Percentiles rank a stretch among this genome's conserved stretches.
Conservation (phyloP, 2,797 vertebrate species). For the Ptychobarbus kaznakovi region DNA sequence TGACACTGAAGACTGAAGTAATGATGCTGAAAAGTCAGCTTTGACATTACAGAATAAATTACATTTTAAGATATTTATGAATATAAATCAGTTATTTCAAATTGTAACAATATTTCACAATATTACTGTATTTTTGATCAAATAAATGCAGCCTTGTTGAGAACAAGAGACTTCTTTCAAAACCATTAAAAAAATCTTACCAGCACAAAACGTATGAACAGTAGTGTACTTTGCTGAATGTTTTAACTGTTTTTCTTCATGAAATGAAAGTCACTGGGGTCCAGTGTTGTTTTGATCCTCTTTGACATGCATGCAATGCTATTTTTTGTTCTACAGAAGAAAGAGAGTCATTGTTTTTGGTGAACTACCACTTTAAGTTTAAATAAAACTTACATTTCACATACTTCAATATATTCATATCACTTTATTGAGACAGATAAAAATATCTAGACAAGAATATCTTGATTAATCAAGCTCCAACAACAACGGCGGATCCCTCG, state of each 20-base stretch:
- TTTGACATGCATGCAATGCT: background rate
- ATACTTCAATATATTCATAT: background rate
- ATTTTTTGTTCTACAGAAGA: background rate
- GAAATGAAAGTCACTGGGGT: background rate
- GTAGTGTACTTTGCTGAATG: background rate
- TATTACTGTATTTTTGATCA: background rate
- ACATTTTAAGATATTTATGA: background rate
- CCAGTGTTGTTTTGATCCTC: background rate
- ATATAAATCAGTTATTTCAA: background rate
- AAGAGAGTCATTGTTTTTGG: background rate
- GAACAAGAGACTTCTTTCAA: background rate
- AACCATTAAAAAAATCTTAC: background rate
- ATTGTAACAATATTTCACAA: background rate
- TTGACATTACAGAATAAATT: background rate
- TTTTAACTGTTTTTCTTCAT: background rate
- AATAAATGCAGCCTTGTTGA: background rate
- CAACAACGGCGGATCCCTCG: background rate
- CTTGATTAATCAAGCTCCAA: constrained; percentile 3
- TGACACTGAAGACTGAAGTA: background rate
- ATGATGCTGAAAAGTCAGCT: background rate
- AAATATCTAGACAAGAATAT: background rate
- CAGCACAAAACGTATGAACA: background rate
- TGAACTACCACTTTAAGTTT: background rate
- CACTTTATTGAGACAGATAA: background rate
- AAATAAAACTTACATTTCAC: background rate